phyloP scores from a whole-genome alignment of 2,113 vertebrate genomes.

The Nannobrachium achirus region DNA sequence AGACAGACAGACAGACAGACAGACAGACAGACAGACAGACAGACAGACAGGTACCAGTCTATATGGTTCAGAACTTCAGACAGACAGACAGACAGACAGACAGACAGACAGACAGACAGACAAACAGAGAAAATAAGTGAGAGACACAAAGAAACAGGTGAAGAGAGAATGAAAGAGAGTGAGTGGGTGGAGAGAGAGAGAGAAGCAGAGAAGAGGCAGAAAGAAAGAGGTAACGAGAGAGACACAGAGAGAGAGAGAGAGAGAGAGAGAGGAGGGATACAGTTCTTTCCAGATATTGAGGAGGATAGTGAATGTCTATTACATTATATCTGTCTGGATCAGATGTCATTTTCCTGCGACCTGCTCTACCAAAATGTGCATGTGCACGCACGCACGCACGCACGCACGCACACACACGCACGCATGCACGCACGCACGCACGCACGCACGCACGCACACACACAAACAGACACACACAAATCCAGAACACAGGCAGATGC shows the following conservation, averaged over 20 bases:
- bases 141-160: constrained; percentile 8
- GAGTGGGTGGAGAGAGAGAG: constrained; percentile 1
- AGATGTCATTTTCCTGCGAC: constrained; percentile 69
- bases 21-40: neutral
- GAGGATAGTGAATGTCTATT: constrained; percentile 58
- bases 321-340: constrained; percentile 74
- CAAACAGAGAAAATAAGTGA: neutral
- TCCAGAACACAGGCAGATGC: too few species aligned
- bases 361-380: constrained; percentile 38
- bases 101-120: neutral
- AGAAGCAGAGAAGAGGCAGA: constrained; percentile 13
- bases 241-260: neutral
- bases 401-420: neutral
- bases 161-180: neutral
- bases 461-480: neutral
- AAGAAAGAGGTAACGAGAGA: constrained; percentile 2
- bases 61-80: too few species aligned
- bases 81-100: neutral
- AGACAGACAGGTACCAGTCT: neutral
- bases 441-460: neutral
- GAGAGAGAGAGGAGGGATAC: constrained; percentile 11
- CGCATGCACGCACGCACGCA: neutral
- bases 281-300: constrained; percentile 50
- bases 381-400: neutral
- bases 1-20: neutral